phyloP scores from a whole-genome alignment of 2,888 invertebrate genomes.

The Coleophora deauratella region DNA sequence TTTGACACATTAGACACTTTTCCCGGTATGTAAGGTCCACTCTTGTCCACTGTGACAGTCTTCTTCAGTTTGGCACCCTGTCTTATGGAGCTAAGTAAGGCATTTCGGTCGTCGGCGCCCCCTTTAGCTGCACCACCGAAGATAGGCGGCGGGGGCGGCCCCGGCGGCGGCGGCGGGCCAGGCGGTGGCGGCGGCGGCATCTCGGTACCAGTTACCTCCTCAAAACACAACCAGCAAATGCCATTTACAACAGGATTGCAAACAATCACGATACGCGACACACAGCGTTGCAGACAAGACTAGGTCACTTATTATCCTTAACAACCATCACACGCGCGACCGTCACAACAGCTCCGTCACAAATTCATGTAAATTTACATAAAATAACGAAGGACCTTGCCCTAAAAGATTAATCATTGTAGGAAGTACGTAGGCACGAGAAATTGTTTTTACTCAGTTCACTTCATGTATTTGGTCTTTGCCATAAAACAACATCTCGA shows the following conservation, averaged over 20 bases:
- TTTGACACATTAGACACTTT: conserved; percentile 51
- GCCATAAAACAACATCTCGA: too few relatives aligned
- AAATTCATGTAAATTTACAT: conserved; percentile 59
- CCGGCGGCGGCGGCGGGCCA: conserved; percentile 77
- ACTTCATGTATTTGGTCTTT: conserved; percentile 25
- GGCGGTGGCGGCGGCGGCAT: conserved; percentile 70
- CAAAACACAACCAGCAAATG: conserved; percentile 25
- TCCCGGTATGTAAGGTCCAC: conserved; percentile 85
- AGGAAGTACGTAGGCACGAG: conserved; percentile 63
- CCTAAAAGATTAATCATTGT: conserved; percentile 59
- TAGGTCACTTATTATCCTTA: conserved; percentile 1
- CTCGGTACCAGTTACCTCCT: conserved; percentile 22
- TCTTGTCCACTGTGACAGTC: conserved; percentile 91
- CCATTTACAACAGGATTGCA: conserved; percentile 26
- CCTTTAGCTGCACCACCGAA: conserved; percentile 56
- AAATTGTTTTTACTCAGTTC: conserved; percentile 51
- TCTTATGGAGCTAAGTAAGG: conserved; percentile 87
- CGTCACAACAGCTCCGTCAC: conserved; percentile 11
- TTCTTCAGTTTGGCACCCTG: conserved; percentile 88
- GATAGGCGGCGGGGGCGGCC: conserved; percentile 70
- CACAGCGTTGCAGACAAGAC: too few relatives aligned
- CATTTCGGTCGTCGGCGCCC: conserved; percentile 77
- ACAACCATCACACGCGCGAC: conserved; percentile 3
- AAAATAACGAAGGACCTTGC: conserved; percentile 61
- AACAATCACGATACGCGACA: too few relatives aligned